Base-by-base conservation (phyloP, 1,140 invertebrate species). In the Drosophila paulistorum region DNA sequence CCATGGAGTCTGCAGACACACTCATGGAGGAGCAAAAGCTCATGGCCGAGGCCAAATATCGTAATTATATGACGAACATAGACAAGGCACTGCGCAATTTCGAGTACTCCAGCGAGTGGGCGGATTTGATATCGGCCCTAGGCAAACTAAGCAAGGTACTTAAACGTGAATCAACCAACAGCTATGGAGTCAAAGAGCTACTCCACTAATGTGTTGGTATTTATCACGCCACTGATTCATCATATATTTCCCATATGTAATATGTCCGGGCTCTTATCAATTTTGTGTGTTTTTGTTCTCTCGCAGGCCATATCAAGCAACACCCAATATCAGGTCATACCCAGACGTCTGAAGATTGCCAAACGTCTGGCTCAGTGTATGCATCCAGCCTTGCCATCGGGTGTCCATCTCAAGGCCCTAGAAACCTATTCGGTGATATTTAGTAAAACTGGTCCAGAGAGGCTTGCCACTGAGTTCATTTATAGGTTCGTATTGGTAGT, bases 371-470 rank as follows among this genome's bases (percentile, higher is more conserved):
- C 98, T 61, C 98, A 99, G 94, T 99, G 98, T 93, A 96, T 99
- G 94, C 98, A 99, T 94, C 98, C 98, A 54, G 96, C 96, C 37
- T 93, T 99, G 65, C 98, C 98, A 45, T 95, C 96, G 71, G 98
- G 97, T 66, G 98, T 99, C 23, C 98, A 99, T 93, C 92, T 98
- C 33, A 98, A 98, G 93, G 97, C 97, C 23, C 92, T 99, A 39
- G 98, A 99, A 93, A 98, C 97, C 0, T 99, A 98, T 92, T 97
- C 98, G 82, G 96, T 98, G 71, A 97, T 98, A 87, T 98, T 99
- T 93, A 96, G 96, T 91, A 96, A 96, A 82, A 97, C 98, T 93
- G 97, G 97, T 57, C 95, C 96, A 41, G 95, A 96, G 81, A 94
- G 97, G 72, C 93, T 98, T 60, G 95, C 96, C 65, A 94, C 96